A percentile compares a stretch with the other conserved stretches of the same genome.
These are phyloP conservation scores for Sporophila hypoxantha DNA, from an alignment of 2,113 vertebrate genomes.

Conservation along the genomic window DNA sequence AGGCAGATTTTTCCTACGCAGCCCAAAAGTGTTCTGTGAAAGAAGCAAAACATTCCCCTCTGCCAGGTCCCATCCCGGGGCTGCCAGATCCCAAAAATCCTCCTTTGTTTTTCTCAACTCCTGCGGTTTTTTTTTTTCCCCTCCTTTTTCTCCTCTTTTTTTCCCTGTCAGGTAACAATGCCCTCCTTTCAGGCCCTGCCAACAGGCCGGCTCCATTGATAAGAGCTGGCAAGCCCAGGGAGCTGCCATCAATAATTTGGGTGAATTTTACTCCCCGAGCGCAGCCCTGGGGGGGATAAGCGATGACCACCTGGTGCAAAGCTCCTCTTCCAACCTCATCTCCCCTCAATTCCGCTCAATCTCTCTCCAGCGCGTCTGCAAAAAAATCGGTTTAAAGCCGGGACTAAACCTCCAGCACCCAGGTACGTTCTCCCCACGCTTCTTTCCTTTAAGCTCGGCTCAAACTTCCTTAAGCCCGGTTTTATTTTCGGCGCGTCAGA, in stretches of 20 bases:
- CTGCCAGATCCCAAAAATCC: constrained; percentile 45
- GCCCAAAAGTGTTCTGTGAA: background rate
- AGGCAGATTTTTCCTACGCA: rapidly evolving
- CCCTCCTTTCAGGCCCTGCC: constrained; percentile 68
- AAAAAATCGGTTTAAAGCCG: background rate
- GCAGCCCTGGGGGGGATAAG: background rate
- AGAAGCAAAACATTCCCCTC: background rate
- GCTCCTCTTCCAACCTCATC: background rate
- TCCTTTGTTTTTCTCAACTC: constrained; percentile 59
- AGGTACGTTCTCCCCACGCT: constrained; percentile 15
- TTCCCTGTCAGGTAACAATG: constrained; percentile 58
- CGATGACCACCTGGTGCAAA: background rate
- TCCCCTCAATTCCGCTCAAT: background rate
- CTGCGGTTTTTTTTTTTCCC: background rate
- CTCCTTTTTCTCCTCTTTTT: background rate
- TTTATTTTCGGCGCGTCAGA: background rate
- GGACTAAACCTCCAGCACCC: background rate
- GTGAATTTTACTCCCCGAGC: constrained; percentile 37
- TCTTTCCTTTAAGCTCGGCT: background rate
- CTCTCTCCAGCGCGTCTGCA: background rate
- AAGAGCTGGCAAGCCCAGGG: constrained; percentile 58
- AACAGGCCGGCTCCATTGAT: constrained; percentile 56
- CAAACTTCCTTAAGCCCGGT: background rate
- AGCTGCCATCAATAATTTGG: constrained; percentile 57
- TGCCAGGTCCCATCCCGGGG: constrained; percentile 28